Percentiles rank a stretch among this genome's conserved stretches.
Evolutionary conservation across 2,113 vertebrate species (phyloP).

Genomic region (Spheniscus mendiculus): DNA sequence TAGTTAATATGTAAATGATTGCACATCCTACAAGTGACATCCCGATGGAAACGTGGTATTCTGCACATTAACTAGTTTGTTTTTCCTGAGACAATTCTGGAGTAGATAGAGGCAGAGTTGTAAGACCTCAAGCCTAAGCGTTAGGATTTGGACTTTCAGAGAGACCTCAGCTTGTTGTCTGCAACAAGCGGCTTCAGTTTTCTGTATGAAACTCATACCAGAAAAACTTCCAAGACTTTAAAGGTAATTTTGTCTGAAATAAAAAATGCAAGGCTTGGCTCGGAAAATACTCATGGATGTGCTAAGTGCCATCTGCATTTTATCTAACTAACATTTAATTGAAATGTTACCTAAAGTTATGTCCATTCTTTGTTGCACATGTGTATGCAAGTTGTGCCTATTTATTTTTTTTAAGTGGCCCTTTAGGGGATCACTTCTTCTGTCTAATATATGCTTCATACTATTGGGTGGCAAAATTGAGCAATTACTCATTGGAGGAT

Average conservation of each 20-base stretch:
- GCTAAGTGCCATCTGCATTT: background rate
- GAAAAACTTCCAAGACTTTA: background rate
- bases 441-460: background rate
- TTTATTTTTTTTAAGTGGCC: background rate
- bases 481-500: background rate
- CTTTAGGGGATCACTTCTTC: background rate
- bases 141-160: background rate
- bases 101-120: background rate
- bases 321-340: background rate
- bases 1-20: background rate
- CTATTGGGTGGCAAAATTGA: background rate
- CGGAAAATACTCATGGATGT: background rate
- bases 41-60: background rate
- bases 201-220: background rate
- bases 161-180: background rate
- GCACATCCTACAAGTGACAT: background rate
- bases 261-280: background rate
- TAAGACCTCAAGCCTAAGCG: background rate
- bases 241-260: background rate
- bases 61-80: background rate
- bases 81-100: background rate
- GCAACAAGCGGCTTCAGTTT: background rate
- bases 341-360: background rate
- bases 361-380: background rate
- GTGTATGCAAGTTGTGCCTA: background rate